phyloP scores from a whole-genome alignment of 2,888 invertebrate genomes.

The Drosophila fulvimacula region DNA sequence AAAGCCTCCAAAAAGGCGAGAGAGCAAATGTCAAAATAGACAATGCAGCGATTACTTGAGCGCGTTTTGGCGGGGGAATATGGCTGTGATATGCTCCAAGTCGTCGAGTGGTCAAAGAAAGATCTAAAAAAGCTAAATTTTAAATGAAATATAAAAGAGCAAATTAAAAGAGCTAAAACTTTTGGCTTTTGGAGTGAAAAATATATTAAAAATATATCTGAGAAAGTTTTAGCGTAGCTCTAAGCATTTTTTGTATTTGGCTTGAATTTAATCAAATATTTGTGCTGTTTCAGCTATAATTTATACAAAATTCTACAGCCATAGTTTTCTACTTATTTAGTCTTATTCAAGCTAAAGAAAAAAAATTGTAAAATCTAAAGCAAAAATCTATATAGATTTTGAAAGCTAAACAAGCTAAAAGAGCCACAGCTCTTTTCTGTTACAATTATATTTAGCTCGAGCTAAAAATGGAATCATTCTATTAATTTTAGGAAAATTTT shows the following conservation, averaged over 20 bases:
- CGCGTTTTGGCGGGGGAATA: slow-evolving; percentile 6
- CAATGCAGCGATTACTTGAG: slow-evolving; percentile 70
- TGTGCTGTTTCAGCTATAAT: too few relatives aligned
- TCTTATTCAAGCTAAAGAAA: too few relatives aligned
- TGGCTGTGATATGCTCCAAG: not conserved
- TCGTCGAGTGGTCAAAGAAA: not conserved
- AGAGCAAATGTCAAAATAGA: slow-evolving; percentile 71
- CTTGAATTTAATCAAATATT: too few relatives aligned
- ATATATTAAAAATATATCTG: not conserved
- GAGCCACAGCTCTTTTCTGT: too few relatives aligned
- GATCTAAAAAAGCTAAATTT: not conserved
- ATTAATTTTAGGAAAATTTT: not conserved
- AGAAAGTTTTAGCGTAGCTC: too few relatives aligned
- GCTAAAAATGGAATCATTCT: not conserved
- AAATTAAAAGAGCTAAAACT: not conserved
- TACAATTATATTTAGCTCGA: not conserved
- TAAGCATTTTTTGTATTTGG: too few relatives aligned
- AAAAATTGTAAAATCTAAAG: too few relatives aligned
- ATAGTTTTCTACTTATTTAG: too few relatives aligned
- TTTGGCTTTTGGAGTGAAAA: not conserved
- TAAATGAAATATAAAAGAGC: too few relatives aligned
- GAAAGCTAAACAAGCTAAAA: too few relatives aligned
- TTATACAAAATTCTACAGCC: too few relatives aligned
- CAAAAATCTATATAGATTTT: too few relatives aligned
- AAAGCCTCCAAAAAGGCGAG: not conserved